These are phyloP conservation scores for Catajapyx aquilonaris DNA, from an alignment of 1,140 invertebrate genomes.

Conservation along the genomic window DNA sequence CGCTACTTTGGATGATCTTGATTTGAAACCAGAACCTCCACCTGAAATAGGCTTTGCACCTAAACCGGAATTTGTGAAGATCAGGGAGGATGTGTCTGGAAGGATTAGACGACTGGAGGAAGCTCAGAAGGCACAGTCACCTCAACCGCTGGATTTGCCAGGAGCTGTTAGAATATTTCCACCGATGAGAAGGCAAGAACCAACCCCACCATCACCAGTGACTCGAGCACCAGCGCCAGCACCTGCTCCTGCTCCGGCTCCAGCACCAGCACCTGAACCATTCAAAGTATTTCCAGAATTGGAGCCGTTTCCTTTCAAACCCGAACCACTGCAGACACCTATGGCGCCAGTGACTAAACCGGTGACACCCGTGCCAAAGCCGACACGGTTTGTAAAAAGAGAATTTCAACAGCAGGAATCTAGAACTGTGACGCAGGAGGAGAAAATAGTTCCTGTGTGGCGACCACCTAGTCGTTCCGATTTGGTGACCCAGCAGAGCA, in stretches of 20 bases:
- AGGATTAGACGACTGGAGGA: constrained; percentile 40
- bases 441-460: no score
- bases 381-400: no score
- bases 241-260: constrained; percentile 9
- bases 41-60: constrained; percentile 45
- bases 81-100: constrained; percentile 30
- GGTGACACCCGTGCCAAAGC: no score
- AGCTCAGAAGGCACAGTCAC: constrained; percentile 27
- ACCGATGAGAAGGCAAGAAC: constrained; percentile 15
- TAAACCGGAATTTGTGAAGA: constrained; percentile 21
- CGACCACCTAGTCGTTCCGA: no score
- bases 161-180: constrained; percentile 39
- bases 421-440: no score
- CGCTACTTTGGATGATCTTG: constrained; percentile 24
- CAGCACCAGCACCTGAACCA: constrained; percentile 13
- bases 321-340: constrained; percentile 17
- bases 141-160: constrained; percentile 30
- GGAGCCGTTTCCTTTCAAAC: constrained; percentile 26
- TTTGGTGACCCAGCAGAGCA: no score
- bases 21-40: constrained; percentile 41
- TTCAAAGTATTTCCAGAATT: constrained; percentile 24
- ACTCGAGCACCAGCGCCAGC: constrained; percentile 15
- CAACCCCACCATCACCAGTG: constrained; percentile 21
- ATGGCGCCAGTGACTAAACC: constrained; percentile 9
- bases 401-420: no score